phyloP scores from a whole-genome alignment of 2,797 vertebrate genomes.

The Limnodromus scolopaceus region DNA sequence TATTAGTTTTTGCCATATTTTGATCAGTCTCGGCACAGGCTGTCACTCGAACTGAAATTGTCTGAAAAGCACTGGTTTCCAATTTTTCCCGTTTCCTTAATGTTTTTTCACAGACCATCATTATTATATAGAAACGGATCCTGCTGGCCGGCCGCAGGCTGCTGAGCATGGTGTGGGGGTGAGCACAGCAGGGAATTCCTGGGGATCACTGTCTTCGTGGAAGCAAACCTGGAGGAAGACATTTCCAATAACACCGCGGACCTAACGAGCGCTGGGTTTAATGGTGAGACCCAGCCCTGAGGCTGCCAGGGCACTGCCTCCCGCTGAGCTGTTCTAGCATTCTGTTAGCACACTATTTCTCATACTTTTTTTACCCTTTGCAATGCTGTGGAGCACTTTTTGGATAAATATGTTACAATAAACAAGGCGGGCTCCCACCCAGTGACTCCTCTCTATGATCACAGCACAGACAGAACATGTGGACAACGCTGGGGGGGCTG shows the following conservation, averaged over 20 bases:
- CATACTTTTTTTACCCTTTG: neutral
- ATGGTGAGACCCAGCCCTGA: neutral
- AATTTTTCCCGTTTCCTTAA: neutral
- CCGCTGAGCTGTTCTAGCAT: neutral
- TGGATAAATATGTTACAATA: neutral
- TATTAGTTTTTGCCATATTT: neutral
- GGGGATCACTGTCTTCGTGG: neutral
- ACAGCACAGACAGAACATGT: accelerated
- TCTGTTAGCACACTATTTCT: neutral
- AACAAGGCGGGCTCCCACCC: neutral
- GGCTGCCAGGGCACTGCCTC: neutral
- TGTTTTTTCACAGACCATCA: neutral
- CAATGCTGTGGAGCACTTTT: neutral
- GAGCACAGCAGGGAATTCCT: neutral
- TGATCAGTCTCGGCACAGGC: neutral
- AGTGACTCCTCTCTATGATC: neutral
- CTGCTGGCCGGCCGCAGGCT: neutral
- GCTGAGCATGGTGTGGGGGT: neutral
- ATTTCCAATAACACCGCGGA: neutral
- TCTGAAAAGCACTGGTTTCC: neutral
- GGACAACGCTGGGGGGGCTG: neutral
- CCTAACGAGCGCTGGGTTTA: neutral
- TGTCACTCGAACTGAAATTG: conserved; percentile 23
- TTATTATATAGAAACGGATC: neutral
- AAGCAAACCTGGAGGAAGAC: neutral